Percentiles rank a stretch among this genome's conserved stretches.
Evolutionary conservation across 2,888 invertebrate genomes (phyloP).

Genomic region (Hetaerina titia): DNA sequence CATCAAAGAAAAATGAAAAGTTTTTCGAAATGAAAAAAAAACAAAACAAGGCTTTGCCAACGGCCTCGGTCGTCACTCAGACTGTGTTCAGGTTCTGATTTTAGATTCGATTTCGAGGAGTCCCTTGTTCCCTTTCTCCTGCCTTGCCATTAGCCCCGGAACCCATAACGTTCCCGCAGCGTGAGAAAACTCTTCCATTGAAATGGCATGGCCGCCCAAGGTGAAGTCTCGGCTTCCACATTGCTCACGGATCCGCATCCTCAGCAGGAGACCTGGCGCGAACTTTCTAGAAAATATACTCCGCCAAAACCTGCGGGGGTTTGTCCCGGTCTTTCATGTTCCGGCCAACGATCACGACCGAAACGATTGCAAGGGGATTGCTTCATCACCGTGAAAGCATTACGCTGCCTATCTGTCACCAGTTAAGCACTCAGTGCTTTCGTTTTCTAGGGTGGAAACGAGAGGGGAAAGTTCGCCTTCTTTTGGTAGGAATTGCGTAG

Average conservation of each 20-base stretch:
- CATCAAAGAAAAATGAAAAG: not conserved
- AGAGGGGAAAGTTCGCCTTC: too few species aligned
- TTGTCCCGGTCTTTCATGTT: not conserved
- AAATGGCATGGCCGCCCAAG: not conserved
- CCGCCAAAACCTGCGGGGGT: not conserved
- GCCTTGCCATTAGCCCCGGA: not conserved
- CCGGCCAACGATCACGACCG: not conserved
- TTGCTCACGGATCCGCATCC: not conserved
- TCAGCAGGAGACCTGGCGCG: not conserved
- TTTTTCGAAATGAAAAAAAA: not conserved
- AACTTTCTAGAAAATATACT: not conserved
- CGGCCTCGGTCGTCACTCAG: constrained; percentile 25
- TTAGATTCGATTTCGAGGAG: not conserved
- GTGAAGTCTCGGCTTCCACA: not conserved
- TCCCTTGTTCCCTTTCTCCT: not conserved
- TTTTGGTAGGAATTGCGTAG: too few species aligned
- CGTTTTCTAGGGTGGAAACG: too few species aligned
- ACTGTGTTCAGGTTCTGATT: not conserved
- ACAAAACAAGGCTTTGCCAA: not conserved
- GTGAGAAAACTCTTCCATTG: not conserved
- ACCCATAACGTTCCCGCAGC: not conserved
- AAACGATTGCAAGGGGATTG: not conserved
- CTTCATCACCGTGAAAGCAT: too few species aligned
- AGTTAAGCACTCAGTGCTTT: too few species aligned
- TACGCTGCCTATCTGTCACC: too few species aligned